Evolutionary conservation across 2,113 vertebrate species (phyloP), one percentile per base, ranked within the genome.

Genomic region (Ifrita kowaldi): DNA sequence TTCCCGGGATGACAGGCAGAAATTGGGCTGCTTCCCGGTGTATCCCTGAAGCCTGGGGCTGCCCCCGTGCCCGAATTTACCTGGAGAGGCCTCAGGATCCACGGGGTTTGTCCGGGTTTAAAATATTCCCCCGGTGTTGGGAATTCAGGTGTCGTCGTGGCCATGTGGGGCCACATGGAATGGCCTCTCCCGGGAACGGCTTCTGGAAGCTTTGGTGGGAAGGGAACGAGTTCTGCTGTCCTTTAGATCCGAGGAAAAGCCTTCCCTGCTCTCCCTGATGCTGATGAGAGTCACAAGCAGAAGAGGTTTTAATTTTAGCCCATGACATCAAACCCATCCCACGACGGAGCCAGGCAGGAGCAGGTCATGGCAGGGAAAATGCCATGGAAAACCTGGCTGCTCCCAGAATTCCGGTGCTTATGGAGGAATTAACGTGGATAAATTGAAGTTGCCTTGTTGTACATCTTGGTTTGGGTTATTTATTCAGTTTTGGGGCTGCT

Each of bases 1-100:
- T 92, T 92, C 86, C 67, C 9, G 84, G 85, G 86, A 98, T 97
- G 97, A 97, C 95, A 97, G 97, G 96, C 96, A 98, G 97, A 98
- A 97, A 97, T 97, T 23, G 87, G 95, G 87, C 39, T 79, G 53
- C 67, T 53, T 37, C 33, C 68, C 13, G 7, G 44, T 33, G 49
- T 44, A 37, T 82, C 85, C 87, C 76, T 39, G 19, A 5, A 57
- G 92, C 57, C 41, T 1, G 1, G 17, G 56, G 42, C 67, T 71
- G 62, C 59, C 35, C 35, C 37, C 62, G 46, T 24, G 56, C 12
- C 89, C 64, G 9, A 17, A 68, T 77, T 8, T 79, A 50, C 80
- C 64, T 2, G 20, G 65, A 44, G 71, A 88, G 73, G 59, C 27
- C 4, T 41, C 35, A 14, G 84, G 91, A 13, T 55, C 55, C 21